Percentiles rank a stretch among this genome's conserved stretches.
Conservation (phyloP, 2,113 vertebrate species). For the Arizona elegans region DNA sequence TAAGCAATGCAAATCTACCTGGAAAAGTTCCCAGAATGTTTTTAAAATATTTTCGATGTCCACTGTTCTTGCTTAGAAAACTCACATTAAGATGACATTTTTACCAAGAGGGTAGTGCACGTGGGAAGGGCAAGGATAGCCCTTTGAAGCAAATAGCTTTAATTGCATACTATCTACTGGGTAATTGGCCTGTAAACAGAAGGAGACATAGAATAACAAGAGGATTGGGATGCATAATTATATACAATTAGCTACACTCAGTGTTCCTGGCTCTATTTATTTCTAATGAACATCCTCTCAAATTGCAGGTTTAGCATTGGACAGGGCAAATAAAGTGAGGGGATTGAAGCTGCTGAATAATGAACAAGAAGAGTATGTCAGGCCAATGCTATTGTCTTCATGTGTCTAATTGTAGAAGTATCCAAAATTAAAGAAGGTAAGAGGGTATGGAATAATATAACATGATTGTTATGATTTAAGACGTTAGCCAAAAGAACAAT, state of each 20-base stretch:
- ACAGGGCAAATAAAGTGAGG: constrained; percentile 34
- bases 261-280: constrained; percentile 59
- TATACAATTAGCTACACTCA: constrained; percentile 59
- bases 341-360: background rate
- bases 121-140: constrained; percentile 31
- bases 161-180: constrained; percentile 58
- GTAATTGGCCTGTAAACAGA: constrained; percentile 66
- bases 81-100: constrained; percentile 17
- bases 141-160: constrained; percentile 46
- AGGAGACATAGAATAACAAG: constrained; percentile 55
- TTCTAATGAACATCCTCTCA: constrained; percentile 57
- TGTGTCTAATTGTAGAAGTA: fast-evolving
- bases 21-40: background rate
- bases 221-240: constrained; percentile 56
- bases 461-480: background rate
- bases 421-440: background rate
- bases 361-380: background rate
- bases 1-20: background rate
- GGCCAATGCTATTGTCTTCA: background rate
- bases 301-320: constrained; percentile 46
- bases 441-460: background rate
- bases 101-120: constrained; percentile 36
- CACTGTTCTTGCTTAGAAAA: background rate
- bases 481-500: background rate
- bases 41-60: background rate